Conservation (phyloP, 2,113 vertebrate species). For the Atractosteus spatula region DNA sequence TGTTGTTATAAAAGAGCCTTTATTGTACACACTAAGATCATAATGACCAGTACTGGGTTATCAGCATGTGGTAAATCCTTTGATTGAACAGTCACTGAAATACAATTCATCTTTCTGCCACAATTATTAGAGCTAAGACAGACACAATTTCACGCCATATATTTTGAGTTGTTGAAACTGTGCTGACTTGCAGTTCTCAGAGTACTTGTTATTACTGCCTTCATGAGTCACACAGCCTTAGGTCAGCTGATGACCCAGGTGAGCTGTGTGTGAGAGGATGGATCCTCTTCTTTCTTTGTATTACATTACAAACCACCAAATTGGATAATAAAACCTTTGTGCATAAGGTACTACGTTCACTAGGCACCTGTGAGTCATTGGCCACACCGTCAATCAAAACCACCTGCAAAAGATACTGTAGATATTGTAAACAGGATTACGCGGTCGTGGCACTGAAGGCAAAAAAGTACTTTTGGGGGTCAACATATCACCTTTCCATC, state of each 20-base stretch:
- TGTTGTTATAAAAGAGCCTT: too few species aligned
- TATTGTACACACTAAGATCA: too few species aligned
- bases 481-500: too few species aligned
- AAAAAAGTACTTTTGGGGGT: neutral
- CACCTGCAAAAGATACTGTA: neutral
- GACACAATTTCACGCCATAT: too few species aligned
- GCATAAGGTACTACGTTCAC: neutral
- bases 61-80: neutral
- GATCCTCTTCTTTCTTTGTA: neutral
- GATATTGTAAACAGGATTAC: conserved; percentile 17
- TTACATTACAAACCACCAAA: conserved; percentile 5
- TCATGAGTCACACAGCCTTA: neutral
- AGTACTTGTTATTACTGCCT: neutral
- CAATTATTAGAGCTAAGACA: too few species aligned
- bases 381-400: conserved; percentile 18
- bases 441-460: neutral
- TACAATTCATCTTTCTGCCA: conserved; percentile 29
- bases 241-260: conserved; percentile 23
- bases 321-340: neutral
- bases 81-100: conserved; percentile 25
- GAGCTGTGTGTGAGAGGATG: conserved; percentile 1
- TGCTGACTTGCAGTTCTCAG: conserved; percentile 1
- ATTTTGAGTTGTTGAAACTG: neutral
- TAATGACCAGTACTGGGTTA: too few species aligned
- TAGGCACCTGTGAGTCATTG: conserved; percentile 21